These are phyloP conservation scores for Paramormyrops kingsleyae DNA, from an alignment of 2,113 vertebrate genomes.

Conservation along the genomic window DNA sequence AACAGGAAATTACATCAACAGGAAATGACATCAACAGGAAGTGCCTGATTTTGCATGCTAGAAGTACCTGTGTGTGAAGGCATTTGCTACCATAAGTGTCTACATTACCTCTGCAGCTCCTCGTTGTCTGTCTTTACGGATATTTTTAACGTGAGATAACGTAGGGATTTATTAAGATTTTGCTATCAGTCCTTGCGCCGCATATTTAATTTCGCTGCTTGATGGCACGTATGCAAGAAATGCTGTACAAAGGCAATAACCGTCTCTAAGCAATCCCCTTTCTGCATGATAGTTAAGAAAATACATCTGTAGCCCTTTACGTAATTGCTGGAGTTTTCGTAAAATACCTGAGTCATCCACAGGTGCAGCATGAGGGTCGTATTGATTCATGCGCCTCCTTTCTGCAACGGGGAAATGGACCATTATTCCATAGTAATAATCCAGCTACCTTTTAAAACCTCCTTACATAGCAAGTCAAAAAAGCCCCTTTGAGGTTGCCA, in stretches of 20 bases:
- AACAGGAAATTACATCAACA: not conserved
- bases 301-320: not conserved
- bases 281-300: not conserved
- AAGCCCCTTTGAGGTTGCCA: not conserved
- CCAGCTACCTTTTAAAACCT: not conserved
- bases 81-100: not conserved
- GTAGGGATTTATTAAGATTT: not conserved
- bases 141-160: not conserved
- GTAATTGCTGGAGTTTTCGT: not conserved
- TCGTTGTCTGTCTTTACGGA: not conserved
- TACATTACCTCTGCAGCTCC: not conserved
- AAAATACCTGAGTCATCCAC: not conserved
- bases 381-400: not conserved
- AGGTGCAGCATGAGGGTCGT: not conserved
- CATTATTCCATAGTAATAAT: conserved; percentile 5
- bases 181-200: not conserved
- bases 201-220: not conserved
- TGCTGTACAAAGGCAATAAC: not conserved
- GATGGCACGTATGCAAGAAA: not conserved
- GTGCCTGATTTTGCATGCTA: not conserved
- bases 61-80: not conserved
- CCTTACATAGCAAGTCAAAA: not conserved
- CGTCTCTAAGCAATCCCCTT: not conserved
- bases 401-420: not conserved
- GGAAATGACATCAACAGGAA: not conserved